phyloP scores from a whole-genome alignment of 2,797 vertebrate species.

The Onychomys torridus region DNA sequence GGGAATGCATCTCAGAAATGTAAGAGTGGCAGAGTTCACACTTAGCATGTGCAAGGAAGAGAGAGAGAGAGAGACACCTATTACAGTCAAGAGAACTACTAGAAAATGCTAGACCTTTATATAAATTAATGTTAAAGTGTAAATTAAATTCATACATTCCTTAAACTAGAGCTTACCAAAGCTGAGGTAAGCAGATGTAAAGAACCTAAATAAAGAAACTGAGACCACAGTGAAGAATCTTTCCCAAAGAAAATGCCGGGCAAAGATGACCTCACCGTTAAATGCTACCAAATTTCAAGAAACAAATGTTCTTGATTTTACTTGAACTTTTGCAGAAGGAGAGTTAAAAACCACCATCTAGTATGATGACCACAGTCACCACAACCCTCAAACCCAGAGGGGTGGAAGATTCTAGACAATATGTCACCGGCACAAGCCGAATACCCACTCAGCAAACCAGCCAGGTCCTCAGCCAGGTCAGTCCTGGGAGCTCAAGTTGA shows the following conservation, averaged over 20 bases:
- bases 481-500: not conserved
- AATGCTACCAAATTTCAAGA: conserved; percentile 35
- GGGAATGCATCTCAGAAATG: not conserved
- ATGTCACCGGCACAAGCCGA: not conserved
- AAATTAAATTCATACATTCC: conserved; percentile 13
- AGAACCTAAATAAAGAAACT: conserved; percentile 6
- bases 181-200: conserved; percentile 3
- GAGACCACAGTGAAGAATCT: conserved; percentile 27
- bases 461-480: not conserved
- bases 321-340: not conserved
- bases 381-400: not conserved
- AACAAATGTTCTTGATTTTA: conserved; percentile 22
- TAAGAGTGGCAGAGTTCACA: not conserved
- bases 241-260: not conserved
- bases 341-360: not conserved
- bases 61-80: not conserved
- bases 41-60: not conserved
- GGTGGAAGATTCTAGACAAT: conserved; percentile 4
- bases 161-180: conserved; percentile 39
- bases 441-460: not conserved
- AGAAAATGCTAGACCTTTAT: not conserved
- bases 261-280: not conserved
- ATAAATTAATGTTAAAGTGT: not conserved
- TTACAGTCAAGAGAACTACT: not conserved
- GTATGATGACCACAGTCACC: not conserved